Conservation (phyloP, 1,140 invertebrate species). For the Drosophila gunungcola region DNA sequence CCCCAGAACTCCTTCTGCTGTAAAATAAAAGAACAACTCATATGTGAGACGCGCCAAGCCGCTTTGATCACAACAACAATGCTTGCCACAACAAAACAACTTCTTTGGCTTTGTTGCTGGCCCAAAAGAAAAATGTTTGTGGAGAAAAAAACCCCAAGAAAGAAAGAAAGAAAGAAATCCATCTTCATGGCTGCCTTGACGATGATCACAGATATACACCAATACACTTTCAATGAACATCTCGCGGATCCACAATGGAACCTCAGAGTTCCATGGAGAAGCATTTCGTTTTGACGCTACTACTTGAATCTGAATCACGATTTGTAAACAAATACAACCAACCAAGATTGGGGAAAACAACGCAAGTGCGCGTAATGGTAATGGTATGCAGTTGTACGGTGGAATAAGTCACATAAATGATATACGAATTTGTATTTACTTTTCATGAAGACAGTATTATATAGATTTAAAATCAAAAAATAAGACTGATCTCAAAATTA, state of each 20-base stretch:
- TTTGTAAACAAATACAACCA: conserved; percentile 80
- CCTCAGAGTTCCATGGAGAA: conserved; percentile 33
- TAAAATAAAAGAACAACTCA: conserved; percentile 63
- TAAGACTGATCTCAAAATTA: no score
- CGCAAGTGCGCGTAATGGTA: conserved; percentile 70
- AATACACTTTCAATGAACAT: conserved; percentile 6
- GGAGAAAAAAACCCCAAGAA: conserved; percentile 38
- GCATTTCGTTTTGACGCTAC: conserved; percentile 66
- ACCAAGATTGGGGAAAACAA: conserved; percentile 20
- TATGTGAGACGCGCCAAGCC: conserved; percentile 75
- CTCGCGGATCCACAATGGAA: conserved; percentile 35
- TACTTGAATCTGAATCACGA: conserved; percentile 82
- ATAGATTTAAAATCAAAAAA: no score
- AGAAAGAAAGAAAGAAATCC: conserved; percentile 73
- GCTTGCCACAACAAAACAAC: conserved; percentile 83
- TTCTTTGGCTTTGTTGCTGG: conserved; percentile 74
- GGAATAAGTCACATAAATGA: conserved; percentile 1
- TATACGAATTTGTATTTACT: no score
- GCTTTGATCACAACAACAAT: conserved; percentile 83
- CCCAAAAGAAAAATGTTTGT: conserved; percentile 43
- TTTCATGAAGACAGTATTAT: no score
- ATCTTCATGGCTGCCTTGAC: conserved; percentile 69
- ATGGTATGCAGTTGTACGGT: conserved; percentile 58
- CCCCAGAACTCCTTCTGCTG: conserved; percentile 3
- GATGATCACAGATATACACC: conserved; percentile 45